Evolutionary conservation across 1,140 invertebrate species (phyloP).

Genomic region (Portunus trituberculatus): DNA sequence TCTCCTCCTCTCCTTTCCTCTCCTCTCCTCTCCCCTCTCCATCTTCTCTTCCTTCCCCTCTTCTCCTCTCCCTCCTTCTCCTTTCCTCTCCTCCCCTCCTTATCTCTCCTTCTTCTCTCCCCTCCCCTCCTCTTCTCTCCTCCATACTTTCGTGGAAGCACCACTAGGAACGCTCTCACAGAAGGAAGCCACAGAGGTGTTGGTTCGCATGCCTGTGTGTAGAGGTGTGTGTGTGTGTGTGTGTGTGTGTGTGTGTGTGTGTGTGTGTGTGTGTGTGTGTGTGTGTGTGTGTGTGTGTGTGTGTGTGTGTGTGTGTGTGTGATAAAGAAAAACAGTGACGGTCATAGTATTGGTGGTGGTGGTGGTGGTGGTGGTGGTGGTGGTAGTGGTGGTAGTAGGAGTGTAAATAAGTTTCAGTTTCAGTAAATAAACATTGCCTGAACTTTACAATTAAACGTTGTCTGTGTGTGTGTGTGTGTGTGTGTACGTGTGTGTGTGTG

Average conservation of each 20-base stretch:
- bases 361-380: not conserved
- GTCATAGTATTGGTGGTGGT: not conserved
- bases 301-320: not conserved
- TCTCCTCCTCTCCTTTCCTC: not conserved
- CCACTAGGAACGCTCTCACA: not conserved
- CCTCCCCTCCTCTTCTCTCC: not conserved
- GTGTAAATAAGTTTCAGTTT: not conserved
- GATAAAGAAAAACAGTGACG: not conserved
- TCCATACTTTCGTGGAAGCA: not conserved
- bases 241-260: constrained; percentile 40
- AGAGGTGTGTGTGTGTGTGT: constrained; percentile 27
- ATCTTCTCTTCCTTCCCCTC: not conserved
- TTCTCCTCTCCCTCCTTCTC: no score
- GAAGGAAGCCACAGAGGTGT: not conserved
- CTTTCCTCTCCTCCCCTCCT: not conserved
- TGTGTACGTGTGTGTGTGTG: constrained; percentile 5
- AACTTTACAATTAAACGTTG: no score
- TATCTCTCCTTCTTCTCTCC: not conserved
- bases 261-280: constrained; percentile 37
- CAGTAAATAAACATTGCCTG: no score
- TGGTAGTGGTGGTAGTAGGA: not conserved
- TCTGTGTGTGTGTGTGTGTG: constrained; percentile 33
- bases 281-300: constrained; percentile 26
- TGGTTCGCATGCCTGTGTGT: not conserved
- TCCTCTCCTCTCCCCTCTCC: no score